These are phyloP conservation scores for Diogma glabrata DNA, from an alignment of 2,888 invertebrate genomes.

Conservation along the genomic window DNA sequence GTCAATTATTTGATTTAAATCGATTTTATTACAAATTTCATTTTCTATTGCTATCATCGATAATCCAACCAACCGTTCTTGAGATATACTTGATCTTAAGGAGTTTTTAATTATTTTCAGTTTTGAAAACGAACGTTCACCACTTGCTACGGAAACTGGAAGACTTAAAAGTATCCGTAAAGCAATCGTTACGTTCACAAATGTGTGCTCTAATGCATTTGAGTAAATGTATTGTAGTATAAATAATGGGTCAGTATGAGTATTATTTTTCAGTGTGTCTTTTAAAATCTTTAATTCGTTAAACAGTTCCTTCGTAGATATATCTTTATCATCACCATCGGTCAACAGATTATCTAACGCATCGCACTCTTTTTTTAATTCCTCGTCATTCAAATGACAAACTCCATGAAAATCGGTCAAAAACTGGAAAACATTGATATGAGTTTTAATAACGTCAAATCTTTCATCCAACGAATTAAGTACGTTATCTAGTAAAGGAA, in stretches of 20 bases:
- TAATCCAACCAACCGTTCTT: not conserved
- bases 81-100: not conserved
- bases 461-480: not conserved
- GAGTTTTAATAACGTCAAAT: not conserved
- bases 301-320: not conserved
- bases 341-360: not conserved
- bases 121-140: slow-evolving; percentile 2
- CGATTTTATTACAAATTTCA: too few species aligned
- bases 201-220: not conserved
- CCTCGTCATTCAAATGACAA: not conserved
- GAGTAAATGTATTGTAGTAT: not conserved
- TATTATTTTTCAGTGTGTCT: not conserved
- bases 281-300: not conserved
- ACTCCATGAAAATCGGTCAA: not conserved
- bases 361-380: not conserved
- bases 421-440: not conserved
- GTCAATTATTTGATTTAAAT: too few species aligned
- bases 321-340: not conserved
- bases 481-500: not conserved
- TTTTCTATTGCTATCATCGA: not conserved
- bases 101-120: slow-evolving; percentile 1
- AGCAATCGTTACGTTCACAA: not conserved
- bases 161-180: slow-evolving; percentile 2
- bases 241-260: not conserved
- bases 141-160: slow-evolving; percentile 1